phyloP scores from a whole-genome alignment of 2,888 invertebrate species.

The Sericinus montela region DNA sequence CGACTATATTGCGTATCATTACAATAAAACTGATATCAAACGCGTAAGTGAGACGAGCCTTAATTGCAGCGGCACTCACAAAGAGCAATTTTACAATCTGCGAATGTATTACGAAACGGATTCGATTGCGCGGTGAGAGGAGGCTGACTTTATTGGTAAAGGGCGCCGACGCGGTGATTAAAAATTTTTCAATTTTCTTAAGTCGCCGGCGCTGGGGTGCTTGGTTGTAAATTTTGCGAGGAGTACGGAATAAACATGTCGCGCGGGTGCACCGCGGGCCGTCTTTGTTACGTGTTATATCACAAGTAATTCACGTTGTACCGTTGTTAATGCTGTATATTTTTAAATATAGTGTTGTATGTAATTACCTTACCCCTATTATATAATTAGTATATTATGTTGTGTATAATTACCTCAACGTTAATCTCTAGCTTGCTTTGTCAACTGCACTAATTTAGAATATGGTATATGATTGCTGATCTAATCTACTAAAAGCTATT shows the following conservation, averaged over 20 bases:
- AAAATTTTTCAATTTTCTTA: constrained; percentile 61
- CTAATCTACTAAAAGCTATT: no score
- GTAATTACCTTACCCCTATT: no score
- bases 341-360: no score
- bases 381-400: no score
- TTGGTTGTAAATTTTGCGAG: constrained; percentile 63
- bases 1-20: constrained; percentile 20
- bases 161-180: constrained; percentile 58
- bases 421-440: no score
- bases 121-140: constrained; percentile 24
- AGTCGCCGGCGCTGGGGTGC: constrained; percentile 31
- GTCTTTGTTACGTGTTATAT: constrained; percentile 27
- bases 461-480: no score
- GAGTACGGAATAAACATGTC: constrained; percentile 66
- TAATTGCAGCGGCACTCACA: constrained; percentile 47
- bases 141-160: constrained; percentile 31
- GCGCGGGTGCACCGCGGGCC: constrained; percentile 48
- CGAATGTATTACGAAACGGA: constrained; percentile 38
- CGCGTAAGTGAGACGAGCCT: constrained; percentile 37
- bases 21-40: constrained; percentile 33
- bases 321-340: no score
- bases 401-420: no score
- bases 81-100: constrained; percentile 49
- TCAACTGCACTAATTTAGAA: no score
- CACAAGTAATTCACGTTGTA: neutral